Base-by-base conservation (phyloP, 1,140 invertebrate genomes). In the Phenacoccus solenopsis region DNA sequence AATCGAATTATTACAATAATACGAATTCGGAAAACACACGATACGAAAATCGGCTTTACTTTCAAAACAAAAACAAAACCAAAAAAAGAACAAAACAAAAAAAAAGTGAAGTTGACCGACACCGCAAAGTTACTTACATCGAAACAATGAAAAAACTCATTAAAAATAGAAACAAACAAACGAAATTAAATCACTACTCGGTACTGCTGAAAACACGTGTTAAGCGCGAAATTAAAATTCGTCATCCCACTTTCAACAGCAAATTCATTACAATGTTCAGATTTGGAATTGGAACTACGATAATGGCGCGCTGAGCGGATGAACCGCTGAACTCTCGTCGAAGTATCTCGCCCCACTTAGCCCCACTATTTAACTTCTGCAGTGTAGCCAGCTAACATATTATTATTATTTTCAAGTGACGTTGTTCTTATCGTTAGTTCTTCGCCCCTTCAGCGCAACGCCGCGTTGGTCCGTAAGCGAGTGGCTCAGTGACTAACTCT, bases 201-300 rank as follows among this genome's bases (percentile, higher is more conserved):
- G 32, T 38, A 38, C 32, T 64, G 59, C 25, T 22, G 59, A 64
- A 64, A 64, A 64, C 59, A 64, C 59, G 59, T 64, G 59, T 64
- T 25, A 64, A 24, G 12, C 21, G 59, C 59, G 59, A 64, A 64
- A 64, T 64, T 64, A 22, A 4, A 64, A 5, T 24, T 24, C 59
- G 59, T 64, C 59, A 27, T 64, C 3, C 25, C 22, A 64, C 59
- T 13, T 25, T 25, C 2, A 64, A 27, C 20, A 64, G 16, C 59
- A 22, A 64, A 3, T 27, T 24, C 59, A 64, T 64, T 25, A 10
- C 59, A 25, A 25, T 16, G 59, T 20, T 27, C 9, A 38, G 32
- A 10, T 38, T n/a, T n/a, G n/a, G 9, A n/a, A 10, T 38, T 64
- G 4, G 21, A 27, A 49, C 38, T 49, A n/a, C 38, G 21, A 24